Evolutionary conservation across 2,113 vertebrate genomes (phyloP).

Genomic region (Pseudolaguvia tuberculata): DNA sequence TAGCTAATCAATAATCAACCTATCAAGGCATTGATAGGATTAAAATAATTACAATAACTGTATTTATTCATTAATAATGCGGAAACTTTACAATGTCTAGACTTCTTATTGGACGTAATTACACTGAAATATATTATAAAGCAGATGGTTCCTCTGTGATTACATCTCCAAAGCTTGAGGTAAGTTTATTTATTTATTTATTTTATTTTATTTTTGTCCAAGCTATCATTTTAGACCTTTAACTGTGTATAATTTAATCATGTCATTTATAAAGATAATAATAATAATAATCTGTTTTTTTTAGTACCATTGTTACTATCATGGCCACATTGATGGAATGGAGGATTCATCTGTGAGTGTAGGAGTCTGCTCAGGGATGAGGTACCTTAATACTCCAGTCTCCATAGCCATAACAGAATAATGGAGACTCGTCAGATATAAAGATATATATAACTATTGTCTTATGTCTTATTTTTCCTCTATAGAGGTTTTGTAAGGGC

Average conservation of each 20-base stretch:
- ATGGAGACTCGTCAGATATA: not conserved
- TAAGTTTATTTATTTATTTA: no score
- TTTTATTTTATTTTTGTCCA: no score
- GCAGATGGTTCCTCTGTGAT: conserved; percentile 69
- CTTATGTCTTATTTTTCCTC: not conserved
- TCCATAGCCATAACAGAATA: not conserved
- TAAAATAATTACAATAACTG: not conserved
- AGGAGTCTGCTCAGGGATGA: conserved; percentile 78
- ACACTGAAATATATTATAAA: conserved; percentile 72
- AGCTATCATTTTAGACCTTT: not conserved
- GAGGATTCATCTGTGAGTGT: conserved; percentile 72
- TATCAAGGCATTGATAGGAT: not conserved
- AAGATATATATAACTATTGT: not conserved
- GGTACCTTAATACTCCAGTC: conserved; percentile 55
- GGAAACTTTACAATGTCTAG: conserved; percentile 54
- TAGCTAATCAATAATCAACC: no score
- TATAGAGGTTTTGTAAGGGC: conserved; percentile 76
- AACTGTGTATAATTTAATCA: not conserved
- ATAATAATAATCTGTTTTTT: not conserved
- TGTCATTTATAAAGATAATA: not conserved
- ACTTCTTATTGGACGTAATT: conserved; percentile 71
- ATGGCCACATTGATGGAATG: conserved; percentile 73
- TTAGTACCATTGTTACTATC: conserved; percentile 87
- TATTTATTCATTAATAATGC: not conserved
- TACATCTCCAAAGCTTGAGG: conserved; percentile 57